A percentile compares a stretch with the other conserved stretches of the same genome.
phyloP scores from a whole-genome alignment of 2,797 vertebrate species.

The Syngnathus acus region DNA sequence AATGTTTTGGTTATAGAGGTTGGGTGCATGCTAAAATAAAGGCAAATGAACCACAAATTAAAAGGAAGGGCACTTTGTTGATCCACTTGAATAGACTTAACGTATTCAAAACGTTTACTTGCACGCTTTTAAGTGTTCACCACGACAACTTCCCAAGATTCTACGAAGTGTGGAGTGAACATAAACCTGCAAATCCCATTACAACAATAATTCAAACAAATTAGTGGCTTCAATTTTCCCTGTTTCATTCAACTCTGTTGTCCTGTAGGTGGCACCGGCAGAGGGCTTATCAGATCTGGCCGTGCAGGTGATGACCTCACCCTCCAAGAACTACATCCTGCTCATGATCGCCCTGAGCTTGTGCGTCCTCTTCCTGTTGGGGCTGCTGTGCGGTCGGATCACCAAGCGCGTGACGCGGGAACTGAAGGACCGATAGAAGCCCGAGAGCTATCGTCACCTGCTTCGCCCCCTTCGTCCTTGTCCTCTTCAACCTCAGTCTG shows the following conservation, averaged over 20 bases:
- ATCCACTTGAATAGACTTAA: too few relatives aligned
- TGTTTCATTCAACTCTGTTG: too few relatives aligned
- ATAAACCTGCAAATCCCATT: too few relatives aligned
- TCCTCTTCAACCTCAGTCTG: slow-evolving; percentile 13
- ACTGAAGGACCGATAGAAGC: slow-evolving; percentile 93
- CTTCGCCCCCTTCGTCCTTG: slow-evolving; percentile 6
- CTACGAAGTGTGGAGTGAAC: too few relatives aligned
- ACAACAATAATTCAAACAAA: too few relatives aligned
- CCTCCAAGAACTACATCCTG: slow-evolving; percentile 93
- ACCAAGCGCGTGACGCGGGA: slow-evolving; percentile 92
- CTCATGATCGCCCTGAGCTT: slow-evolving; percentile 82
- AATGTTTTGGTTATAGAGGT: too few relatives aligned
- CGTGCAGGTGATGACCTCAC: slow-evolving; percentile 89
- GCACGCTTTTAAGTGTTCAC: too few relatives aligned
- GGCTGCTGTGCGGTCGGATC: slow-evolving; percentile 92
- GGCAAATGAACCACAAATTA: too few relatives aligned
- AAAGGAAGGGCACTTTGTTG: not conserved
- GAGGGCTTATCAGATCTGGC: slow-evolving; percentile 94
- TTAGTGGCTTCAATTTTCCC: too few relatives aligned
- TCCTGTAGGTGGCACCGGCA: slow-evolving; percentile 84
- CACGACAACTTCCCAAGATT: too few relatives aligned
- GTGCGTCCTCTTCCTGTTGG: slow-evolving; percentile 87
- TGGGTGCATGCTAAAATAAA: too few relatives aligned
- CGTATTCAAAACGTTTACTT: too few relatives aligned
- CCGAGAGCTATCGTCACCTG: not conserved